Base-by-base conservation (phyloP, 2,797 vertebrate genomes). In the Loriculus beryllinus region DNA sequence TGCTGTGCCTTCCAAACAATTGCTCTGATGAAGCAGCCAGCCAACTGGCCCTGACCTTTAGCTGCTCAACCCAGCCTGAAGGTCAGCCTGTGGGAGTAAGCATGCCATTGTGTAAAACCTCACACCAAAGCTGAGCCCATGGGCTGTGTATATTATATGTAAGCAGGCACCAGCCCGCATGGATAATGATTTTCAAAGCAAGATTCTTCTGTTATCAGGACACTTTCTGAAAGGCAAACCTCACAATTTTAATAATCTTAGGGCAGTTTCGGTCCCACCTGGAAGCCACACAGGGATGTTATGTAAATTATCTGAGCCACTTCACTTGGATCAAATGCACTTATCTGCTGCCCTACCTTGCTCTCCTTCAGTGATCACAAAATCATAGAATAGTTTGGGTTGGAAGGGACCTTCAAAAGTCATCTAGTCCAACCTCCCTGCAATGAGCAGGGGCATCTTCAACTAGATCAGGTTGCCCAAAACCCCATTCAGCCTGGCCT, bases 81-180 rank as follows among this genome's bases (percentile, higher is more conserved):
- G 88, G 92, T 97, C 96, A 92, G 86, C 75, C 87, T 64, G 26
- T 78, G 65, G 29, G 42, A 96, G 74, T 85, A 35, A 23, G 91
- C 7, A 20, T 92, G n/a, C 45, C 89, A 16, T 43, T 4, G 1
- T 5, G 29, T 45, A 63, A 90, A 82, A 72, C 9, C 48, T 51
- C 71, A 60, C 39, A 81, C 82, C 62, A 94, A 93, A 91, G 82
- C 60, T 51, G 64, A 94, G 74, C 88, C 91, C 23, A 48, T 33
- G 51, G 86, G 54, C 68, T 81, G 37, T 25, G 31, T 43, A 7
- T 20, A 56, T 33, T 33, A 33, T 23, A 8, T 29, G 33, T 48
- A 82, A 88, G 39, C 29, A 72, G 59, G 47, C 70, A 68, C 33
- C 70, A 90, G 60, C 40, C 43, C 68, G 40, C 29, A n/a, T 0